Conservation (phyloP, 2,888 invertebrate species). For the Arenicola marina region DNA sequence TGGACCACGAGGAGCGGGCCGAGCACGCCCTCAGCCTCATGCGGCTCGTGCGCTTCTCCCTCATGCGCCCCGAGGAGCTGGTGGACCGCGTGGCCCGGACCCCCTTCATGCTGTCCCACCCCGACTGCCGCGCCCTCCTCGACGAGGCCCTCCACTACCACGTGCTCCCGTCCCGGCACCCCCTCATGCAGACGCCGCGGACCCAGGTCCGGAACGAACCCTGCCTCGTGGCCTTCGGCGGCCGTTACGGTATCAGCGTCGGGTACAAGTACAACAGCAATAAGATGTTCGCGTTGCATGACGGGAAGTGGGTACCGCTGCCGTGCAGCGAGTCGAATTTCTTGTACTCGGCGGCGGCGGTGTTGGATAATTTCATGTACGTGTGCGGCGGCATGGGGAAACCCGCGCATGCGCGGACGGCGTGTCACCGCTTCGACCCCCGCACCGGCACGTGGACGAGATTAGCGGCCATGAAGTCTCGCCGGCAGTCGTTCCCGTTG, state of each 20-base stretch:
- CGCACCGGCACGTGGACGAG: constrained; percentile 15
- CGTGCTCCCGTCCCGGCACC: constrained; percentile 20
- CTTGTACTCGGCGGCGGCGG: constrained; percentile 20
- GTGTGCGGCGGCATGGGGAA: constrained; percentile 29
- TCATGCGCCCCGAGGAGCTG: constrained; percentile 23
- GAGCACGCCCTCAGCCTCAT: constrained; percentile 6
- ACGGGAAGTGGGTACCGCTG: constrained; percentile 14
- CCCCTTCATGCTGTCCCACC: constrained; percentile 8
- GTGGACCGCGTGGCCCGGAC: constrained; percentile 20
- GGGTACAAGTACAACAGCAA: constrained; percentile 21
- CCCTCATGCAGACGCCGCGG: constrained; percentile 18
- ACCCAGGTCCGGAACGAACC: constrained; percentile 21
- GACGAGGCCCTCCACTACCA: constrained; percentile 27
- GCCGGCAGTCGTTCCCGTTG: constrained; percentile 26
- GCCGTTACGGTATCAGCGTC: constrained; percentile 17
- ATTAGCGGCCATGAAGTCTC: constrained; percentile 15
- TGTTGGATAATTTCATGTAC: constrained; percentile 24
- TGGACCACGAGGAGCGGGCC: constrained; percentile 8
- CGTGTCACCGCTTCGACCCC: constrained; percentile 22
- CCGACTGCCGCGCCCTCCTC: constrained; percentile 9
- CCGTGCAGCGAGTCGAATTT: constrained; percentile 14
- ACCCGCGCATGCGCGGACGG: constrained; percentile 23
- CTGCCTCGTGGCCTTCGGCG: constrained; percentile 21
- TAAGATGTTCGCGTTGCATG: constrained; percentile 20
- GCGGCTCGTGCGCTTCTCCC: constrained; percentile 16